Base-by-base conservation (phyloP, 2,113 vertebrate species). In the Copsychus sechellarum region DNA sequence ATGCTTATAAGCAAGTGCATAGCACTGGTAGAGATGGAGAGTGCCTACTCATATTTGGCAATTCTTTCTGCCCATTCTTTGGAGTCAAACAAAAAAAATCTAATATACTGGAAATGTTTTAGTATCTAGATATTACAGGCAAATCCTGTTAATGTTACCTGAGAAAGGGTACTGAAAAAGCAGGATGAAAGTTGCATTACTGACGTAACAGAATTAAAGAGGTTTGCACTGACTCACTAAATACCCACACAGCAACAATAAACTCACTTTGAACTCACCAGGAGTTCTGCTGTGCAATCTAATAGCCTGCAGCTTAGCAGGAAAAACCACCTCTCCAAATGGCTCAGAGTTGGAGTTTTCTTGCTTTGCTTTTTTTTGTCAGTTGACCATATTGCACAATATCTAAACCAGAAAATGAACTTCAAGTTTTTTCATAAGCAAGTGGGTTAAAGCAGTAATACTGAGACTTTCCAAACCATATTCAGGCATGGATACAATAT, bases 191-290 rank as follows among this genome's bases (percentile, higher is more conserved):
- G 57, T 47, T 60, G 56, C 56, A 71, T 58, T n/a, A 57, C 14
- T 86, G 89, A 93, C 2, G 6, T 81, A 95, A 92, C 29, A 85
- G 64, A 64, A 84, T 89, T 65, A 64, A n/a, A 93, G 81, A 60
- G 56, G 60, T 86, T 93, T 92, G 86, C 71, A 71, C 12, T 93
- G 93, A 92, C 50, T 94, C 81, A 94, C 69, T 76, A 78, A 95
- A 83, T 66, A 93, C 43, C 18, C 80, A 76, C 45, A 61, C 14
- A 57, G 81, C 54, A 89, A 87, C 94, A 88, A 83, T 76, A 95
- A 93, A 94, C 82, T 90, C 3, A 0, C 69, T 77, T 62, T 90
- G 81, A 96, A 88, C 85, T 82, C 74, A 28, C 33, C 34, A 60
- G 86, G 38, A 74, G 58, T 43, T 94, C 61, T 73, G 72, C 58